Conservation (phyloP, 2,797 vertebrate species). For the Poeciliopsis paucimaculata region DNA sequence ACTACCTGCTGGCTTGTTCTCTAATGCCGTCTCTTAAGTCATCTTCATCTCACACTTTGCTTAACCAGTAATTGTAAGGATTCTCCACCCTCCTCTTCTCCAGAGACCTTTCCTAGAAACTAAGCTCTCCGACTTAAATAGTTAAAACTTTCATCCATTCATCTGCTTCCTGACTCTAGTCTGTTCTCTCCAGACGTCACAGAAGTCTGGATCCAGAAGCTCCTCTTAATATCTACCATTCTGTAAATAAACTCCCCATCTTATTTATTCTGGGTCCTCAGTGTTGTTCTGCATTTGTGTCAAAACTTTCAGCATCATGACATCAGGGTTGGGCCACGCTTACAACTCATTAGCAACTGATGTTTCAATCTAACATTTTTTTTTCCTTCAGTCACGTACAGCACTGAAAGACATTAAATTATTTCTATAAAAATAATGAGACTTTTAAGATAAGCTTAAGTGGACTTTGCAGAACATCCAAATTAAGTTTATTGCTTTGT, state of each 20-base stretch:
- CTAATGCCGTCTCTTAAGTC: too few species aligned
- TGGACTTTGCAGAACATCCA: constrained; percentile 1
- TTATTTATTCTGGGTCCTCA: not conserved
- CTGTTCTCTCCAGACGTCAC: too few species aligned
- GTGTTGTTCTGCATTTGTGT: not conserved
- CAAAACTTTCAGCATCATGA: not conserved
- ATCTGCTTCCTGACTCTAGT: not conserved
- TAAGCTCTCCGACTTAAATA: not conserved
- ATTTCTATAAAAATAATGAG: not conserved
- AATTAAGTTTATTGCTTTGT: constrained; percentile 6
- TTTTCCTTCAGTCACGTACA: not conserved
- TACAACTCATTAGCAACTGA: not conserved
- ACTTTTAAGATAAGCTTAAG: constrained; percentile 14
- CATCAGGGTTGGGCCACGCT: not conserved
- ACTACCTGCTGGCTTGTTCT: not conserved
- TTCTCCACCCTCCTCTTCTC: not conserved
- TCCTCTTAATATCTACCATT: not conserved
- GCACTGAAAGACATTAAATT: constrained; percentile 2
- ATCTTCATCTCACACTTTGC: not conserved
- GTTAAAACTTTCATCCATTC: not conserved
- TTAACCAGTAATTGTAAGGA: not conserved
- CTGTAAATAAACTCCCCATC: not conserved
- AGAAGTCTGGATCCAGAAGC: not conserved
- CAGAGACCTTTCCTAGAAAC: not conserved
- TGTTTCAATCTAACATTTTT: constrained; percentile 3